Evolutionary conservation across 2,888 invertebrate species (phyloP).

Genomic region (Lasioglossum figueresi): DNA sequence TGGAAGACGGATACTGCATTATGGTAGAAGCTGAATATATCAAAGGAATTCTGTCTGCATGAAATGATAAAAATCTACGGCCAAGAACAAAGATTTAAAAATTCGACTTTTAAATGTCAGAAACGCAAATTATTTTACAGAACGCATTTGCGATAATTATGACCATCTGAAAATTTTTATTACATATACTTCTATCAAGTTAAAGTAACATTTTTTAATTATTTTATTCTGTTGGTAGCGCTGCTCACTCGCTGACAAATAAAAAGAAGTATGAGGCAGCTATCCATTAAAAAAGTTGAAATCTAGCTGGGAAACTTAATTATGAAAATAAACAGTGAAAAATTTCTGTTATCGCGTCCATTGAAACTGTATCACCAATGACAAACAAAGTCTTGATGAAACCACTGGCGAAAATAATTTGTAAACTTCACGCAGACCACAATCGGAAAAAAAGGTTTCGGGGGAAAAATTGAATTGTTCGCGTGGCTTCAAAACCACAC

Average conservation of each 20-base stretch:
- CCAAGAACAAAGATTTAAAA: not conserved
- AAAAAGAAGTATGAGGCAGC: not conserved
- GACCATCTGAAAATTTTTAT: not conserved
- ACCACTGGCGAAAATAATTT: not conserved
- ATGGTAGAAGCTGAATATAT: not conserved
- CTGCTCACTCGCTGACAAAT: not conserved
- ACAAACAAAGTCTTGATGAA: not conserved
- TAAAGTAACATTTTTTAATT: not conserved
- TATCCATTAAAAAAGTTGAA: constrained; percentile 5
- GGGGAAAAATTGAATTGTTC: not conserved
- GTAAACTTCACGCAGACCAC: not conserved
- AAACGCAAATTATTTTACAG: not conserved
- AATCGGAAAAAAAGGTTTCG: not conserved
- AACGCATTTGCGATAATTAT: not conserved
- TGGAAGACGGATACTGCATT: constrained; percentile 5
- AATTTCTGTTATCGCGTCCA: not conserved
- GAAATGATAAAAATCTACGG: not conserved
- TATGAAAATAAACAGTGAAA: not conserved
- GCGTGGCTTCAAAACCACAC: not conserved
- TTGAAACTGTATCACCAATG: not conserved
- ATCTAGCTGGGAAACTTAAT: not conserved
- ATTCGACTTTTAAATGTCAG: not conserved
- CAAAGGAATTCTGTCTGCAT: constrained; percentile 5
- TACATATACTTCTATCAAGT: not conserved
- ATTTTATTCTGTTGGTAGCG: not conserved